Base-by-base conservation (phyloP, 2,113 vertebrate species). In the Onychostruthus taczanowskii region DNA sequence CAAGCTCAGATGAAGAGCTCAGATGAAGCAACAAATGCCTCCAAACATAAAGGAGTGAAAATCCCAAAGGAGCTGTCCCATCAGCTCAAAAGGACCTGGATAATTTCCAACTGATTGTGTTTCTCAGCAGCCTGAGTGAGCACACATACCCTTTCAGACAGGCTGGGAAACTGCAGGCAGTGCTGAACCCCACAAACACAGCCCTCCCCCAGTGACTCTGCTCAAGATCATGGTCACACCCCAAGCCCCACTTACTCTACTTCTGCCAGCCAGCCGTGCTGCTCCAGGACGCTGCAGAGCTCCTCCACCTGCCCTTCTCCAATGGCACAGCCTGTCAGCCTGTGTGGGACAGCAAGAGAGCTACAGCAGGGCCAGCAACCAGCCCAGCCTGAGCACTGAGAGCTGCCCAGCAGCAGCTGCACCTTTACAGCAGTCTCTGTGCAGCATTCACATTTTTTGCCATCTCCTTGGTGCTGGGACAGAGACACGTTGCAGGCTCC, bases 201-300 rank as follows among this genome's bases (percentile, higher is more conserved):
- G 58, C 67, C 35, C 43, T 89, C 37, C 63, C 74, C 16, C 47
- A 11, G 33, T 6, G n/a, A 62, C 39, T 31, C 47, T 20, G 15
- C 26, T 64, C 77, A 20, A 59, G 43, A 43, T 18, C 15, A 11
- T 1, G 18, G 67, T 3, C 31, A 33, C 37, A 78, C 24, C 16
- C 26, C 46, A 56, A 31, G 9, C 7, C 13, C 14, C 11, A 97
- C 98, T 97, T 85, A 98, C 98, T 98, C 97, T 6, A 98, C 62
- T 68, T 98, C 97, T 16, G 58, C 31, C 53, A 98, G 90, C 79
- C 86, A 53, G 2, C 87, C 24, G 9, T 84, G 95, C 77, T 72
- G 87, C 63, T 87, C 73, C 89, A 98, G 95, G 64, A 84, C 15
- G 2, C 31, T 9, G 41, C 97, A 98, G 41, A 98, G 96, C 1